A percentile compares a stretch with the other conserved stretches of the same genome.
These are phyloP conservation scores for Terrapene triunguis DNA, from an alignment of 2,113 vertebrate genomes.

Conservation along the genomic window DNA sequence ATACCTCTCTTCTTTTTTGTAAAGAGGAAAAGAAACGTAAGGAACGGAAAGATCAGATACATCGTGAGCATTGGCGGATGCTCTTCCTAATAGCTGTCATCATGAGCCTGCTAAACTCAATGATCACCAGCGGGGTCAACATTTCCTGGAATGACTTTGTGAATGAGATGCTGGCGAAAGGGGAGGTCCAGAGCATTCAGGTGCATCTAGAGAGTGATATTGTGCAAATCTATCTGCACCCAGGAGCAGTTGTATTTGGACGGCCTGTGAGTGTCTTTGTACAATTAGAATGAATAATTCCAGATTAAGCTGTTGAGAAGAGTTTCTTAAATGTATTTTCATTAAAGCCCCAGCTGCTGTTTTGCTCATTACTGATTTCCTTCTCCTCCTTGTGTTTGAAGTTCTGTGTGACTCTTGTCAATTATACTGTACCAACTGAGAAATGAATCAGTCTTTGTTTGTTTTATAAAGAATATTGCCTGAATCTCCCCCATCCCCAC, in stretches of 20 bases:
- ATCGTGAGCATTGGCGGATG: conserved; percentile 87
- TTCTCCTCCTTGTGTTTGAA: not conserved
- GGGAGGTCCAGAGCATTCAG: conserved; percentile 93
- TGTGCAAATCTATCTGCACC: conserved; percentile 93
- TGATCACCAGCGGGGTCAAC: conserved; percentile 82
- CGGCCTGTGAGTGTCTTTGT: conserved; percentile 85
- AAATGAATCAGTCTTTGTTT: not conserved
- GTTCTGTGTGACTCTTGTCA: not conserved
- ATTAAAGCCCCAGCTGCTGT: not conserved
- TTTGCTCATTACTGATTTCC: not conserved
- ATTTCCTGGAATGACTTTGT: conserved; percentile 98
- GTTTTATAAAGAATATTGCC: not conserved
- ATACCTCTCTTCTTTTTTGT: not conserved
- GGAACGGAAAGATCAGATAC: conserved; percentile 90
- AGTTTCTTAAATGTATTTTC: fast-evolving
- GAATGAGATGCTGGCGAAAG: conserved; percentile 96
- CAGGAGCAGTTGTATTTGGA: conserved; percentile 92
- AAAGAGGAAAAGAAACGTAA: conserved; percentile 89
- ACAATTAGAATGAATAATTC: fast-evolving
- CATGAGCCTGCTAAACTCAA: conserved; percentile 85
- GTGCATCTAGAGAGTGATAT: conserved; percentile 94
- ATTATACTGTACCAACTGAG: not conserved
- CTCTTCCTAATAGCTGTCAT: conserved; percentile 87
- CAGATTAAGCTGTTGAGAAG: not conserved
- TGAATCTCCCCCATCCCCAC: not conserved